These are phyloP conservation scores for Pangasius djambal DNA, from an alignment of 2,797 vertebrate genomes.

Conservation along the genomic window DNA sequence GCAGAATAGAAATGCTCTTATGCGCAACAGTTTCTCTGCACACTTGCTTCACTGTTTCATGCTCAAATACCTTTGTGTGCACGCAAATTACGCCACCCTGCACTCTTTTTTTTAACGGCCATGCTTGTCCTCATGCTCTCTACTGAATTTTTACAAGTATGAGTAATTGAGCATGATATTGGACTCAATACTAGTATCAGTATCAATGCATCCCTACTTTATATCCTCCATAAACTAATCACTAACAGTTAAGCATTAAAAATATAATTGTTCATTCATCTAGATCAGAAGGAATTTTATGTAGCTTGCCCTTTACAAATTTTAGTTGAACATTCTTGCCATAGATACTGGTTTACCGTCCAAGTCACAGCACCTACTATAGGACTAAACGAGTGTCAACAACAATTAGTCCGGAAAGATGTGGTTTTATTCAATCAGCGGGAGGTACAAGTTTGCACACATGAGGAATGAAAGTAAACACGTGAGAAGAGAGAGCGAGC, in stretches of 20 bases:
- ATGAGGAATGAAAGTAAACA: conserved; percentile 4
- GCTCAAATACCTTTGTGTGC: not conserved
- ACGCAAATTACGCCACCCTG: not conserved
- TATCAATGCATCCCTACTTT: not conserved
- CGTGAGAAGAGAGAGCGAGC: not conserved
- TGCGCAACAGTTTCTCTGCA: not conserved
- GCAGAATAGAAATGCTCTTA: not conserved
- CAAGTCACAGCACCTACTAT: not conserved
- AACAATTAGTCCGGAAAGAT: not conserved
- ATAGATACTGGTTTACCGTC: not conserved
- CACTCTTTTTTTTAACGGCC: not conserved
- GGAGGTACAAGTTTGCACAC: not conserved
- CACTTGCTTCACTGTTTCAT: not conserved
- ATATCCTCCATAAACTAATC: not conserved
- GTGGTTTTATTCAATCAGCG: not conserved
- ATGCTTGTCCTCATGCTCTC: not conserved
- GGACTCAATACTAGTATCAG: not conserved
- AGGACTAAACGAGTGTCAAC: not conserved
- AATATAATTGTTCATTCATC: not conserved
- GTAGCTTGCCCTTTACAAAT: not conserved
- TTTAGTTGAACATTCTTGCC: not conserved
- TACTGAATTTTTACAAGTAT: not conserved
- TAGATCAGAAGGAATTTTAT: not conserved
- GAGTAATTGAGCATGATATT: not conserved
- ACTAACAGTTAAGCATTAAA: no score